Conservation (phyloP, 2,113 vertebrate species). For the Brachyistius frenatus region DNA sequence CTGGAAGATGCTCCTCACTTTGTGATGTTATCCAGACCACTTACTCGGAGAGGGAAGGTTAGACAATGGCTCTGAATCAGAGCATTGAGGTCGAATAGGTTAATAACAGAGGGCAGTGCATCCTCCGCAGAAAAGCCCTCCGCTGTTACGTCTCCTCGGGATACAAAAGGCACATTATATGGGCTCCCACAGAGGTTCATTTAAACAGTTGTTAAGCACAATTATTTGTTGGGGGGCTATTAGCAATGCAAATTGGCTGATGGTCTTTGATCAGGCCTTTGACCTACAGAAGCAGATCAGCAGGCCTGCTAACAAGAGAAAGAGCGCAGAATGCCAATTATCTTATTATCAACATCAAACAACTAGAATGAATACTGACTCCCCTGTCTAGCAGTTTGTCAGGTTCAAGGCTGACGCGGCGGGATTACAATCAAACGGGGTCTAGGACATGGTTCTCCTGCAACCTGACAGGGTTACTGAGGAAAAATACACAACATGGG, state of each 20-base stretch:
- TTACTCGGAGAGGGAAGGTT: constrained; percentile 67
- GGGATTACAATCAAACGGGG: constrained; percentile 70
- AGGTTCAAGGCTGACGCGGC: constrained; percentile 63
- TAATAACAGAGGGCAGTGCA: constrained; percentile 75
- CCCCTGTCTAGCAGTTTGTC: constrained; percentile 53
- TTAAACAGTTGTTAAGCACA: constrained; percentile 80
- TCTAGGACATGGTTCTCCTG: constrained; percentile 44
- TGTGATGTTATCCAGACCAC: constrained; percentile 57
- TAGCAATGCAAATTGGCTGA: constrained; percentile 83
- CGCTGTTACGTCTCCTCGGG: constrained; percentile 70
- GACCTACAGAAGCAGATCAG: constrained; percentile 81
- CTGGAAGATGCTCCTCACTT: constrained; percentile 7
- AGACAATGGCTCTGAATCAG: constrained; percentile 70
- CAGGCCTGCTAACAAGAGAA: constrained; percentile 64
- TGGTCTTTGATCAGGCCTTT: constrained; percentile 83
- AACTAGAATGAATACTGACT: constrained; percentile 75
- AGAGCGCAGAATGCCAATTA: constrained; percentile 81
- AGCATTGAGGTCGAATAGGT: constrained; percentile 71
- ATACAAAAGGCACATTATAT: constrained; percentile 79
- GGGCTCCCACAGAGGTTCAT: constrained; percentile 71
- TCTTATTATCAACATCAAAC: constrained; percentile 77
- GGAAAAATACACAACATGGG: constrained; percentile 22
- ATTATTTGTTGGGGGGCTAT: constrained; percentile 81
- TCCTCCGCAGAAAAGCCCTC: constrained; percentile 72
- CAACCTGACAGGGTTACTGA: constrained; percentile 36